Percentiles rank a stretch among this genome's conserved stretches.
phyloP scores from a whole-genome alignment of 2,113 vertebrate genomes.

The Pontoporia blainvillei region DNA sequence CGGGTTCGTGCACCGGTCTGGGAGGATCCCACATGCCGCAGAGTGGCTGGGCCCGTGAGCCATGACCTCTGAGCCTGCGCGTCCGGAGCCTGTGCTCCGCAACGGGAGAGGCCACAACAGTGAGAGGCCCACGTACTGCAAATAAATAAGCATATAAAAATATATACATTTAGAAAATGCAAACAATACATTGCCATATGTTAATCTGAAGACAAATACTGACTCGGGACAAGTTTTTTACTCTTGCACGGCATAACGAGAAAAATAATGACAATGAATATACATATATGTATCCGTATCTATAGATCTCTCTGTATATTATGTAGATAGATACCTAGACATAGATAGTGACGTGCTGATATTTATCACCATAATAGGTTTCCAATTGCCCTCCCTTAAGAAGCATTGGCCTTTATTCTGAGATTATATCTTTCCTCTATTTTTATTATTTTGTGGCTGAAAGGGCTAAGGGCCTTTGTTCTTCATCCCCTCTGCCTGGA shows the following conservation, averaged over 20 bases:
- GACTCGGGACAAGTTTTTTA: neutral
- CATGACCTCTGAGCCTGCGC: too few species aligned
- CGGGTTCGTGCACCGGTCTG: too few species aligned
- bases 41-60: too few species aligned
- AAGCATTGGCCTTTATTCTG: neutral
- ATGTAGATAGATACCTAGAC: neutral
- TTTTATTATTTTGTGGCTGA: neutral
- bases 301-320: neutral
- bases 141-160: too few species aligned
- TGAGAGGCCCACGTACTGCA: too few species aligned
- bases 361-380: neutral
- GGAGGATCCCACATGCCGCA: too few species aligned
- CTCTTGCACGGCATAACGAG: neutral
- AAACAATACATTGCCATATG: rapidly evolving
- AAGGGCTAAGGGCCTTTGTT: neutral
- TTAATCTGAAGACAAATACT: neutral
- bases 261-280: neutral
- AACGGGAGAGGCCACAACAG: too few species aligned
- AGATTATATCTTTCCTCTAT: neutral
- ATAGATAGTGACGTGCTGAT: neutral
- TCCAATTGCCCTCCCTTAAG: neutral
- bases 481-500: neutral
- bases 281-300: too few species aligned
- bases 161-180: too few species aligned
- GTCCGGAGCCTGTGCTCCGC: too few species aligned